Evolutionary conservation across 2,113 vertebrate species (phyloP).

Genomic region (Otis tarda): DNA sequence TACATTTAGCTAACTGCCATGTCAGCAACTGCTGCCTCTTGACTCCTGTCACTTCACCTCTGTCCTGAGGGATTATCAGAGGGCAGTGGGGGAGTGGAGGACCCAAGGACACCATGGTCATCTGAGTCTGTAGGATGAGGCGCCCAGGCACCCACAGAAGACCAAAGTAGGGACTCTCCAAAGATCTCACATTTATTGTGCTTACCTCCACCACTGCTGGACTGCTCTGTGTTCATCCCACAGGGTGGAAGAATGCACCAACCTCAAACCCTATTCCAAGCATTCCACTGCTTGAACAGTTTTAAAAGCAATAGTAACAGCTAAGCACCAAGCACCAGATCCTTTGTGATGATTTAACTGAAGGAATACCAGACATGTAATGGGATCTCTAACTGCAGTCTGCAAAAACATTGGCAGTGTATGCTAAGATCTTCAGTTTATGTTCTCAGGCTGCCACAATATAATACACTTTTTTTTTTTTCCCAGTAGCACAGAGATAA

Average conservation of each 20-base stretch:
- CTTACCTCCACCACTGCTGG: background rate
- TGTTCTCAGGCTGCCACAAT: conserved; percentile 1
- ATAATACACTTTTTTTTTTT: background rate
- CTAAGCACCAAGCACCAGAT: background rate
- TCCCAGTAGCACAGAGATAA: background rate
- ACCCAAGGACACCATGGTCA: background rate
- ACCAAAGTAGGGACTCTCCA: background rate
- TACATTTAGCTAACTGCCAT: background rate
- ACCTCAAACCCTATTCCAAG: background rate
- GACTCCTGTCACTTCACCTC: background rate
- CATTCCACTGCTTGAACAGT: background rate
- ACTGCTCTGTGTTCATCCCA: background rate
- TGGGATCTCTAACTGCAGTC: background rate
- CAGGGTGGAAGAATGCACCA: background rate
- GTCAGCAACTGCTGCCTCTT: background rate
- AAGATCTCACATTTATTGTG: background rate
- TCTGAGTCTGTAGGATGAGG: background rate
- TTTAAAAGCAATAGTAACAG: conserved; percentile 9
- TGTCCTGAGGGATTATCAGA: background rate
- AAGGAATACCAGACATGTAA: conserved; percentile 2
- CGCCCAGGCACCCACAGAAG: background rate
- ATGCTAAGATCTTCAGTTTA: background rate
- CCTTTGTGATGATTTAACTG: background rate
- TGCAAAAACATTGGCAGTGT: background rate
- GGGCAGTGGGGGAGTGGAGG: background rate